phyloP scores from a whole-genome alignment of 2,113 vertebrate species.

The Isichthys henryi region DNA sequence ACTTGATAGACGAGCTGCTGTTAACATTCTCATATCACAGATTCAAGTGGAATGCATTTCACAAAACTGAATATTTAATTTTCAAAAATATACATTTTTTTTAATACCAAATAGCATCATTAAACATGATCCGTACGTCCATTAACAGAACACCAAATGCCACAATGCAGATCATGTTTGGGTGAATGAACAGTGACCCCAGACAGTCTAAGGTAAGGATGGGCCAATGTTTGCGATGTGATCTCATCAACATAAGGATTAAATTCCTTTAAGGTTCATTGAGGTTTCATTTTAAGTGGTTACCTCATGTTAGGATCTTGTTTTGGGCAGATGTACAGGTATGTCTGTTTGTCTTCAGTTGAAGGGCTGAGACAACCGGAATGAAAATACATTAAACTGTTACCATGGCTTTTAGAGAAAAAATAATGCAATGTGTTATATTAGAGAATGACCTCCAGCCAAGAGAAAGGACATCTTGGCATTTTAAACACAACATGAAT shows the following conservation, averaged over 20 bases:
- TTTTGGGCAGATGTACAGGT: neutral
- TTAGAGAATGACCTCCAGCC: constrained; percentile 18
- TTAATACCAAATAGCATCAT: neutral
- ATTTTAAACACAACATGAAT: constrained; percentile 18
- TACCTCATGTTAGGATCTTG: neutral
- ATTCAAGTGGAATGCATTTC: neutral
- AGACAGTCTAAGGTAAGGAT: neutral
- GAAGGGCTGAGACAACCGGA: neutral
- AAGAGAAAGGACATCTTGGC: constrained; percentile 17
- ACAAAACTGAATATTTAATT: neutral
- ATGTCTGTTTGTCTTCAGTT: neutral
- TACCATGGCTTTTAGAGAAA: constrained; percentile 3
- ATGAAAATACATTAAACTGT: constrained; percentile 17
- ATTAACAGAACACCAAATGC: neutral
- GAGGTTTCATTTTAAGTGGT: neutral
- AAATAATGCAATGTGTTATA: constrained; percentile 16
- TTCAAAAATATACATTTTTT: neutral
- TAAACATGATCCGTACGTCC: neutral
- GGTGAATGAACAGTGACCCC: neutral
- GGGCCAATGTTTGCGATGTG: neutral
- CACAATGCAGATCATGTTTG: neutral
- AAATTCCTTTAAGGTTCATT: neutral
- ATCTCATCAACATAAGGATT: neutral
- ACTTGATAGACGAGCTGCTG: neutral
- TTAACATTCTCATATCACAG: neutral